Base-by-base conservation (phyloP, 2,888 invertebrate species). In the Leptopilina myrica region DNA sequence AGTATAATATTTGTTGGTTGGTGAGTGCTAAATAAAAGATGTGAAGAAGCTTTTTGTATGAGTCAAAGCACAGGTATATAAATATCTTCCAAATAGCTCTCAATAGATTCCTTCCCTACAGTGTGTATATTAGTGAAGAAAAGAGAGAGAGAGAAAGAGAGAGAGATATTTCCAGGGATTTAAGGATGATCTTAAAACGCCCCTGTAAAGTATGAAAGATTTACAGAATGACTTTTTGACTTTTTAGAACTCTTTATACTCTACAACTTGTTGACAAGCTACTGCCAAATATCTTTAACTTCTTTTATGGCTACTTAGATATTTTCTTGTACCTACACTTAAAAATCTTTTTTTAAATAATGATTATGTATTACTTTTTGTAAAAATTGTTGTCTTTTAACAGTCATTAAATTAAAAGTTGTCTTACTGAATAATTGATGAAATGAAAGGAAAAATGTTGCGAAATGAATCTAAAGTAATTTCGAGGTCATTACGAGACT, bases 21-120 rank as follows among this genome's bases (percentile, higher is more conserved):
- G 7, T 43, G 49, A 49, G 49, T 49, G 49, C 12, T 12, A 9
- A 49, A 49, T 49, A 49, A 49, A 49, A 49, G 49, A 49, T 49
- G 49, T 49, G 49, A 12, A 49, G 49, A 49, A 12, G 11, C 12
- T 49, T 49, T 49, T 49, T 43, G 43, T 73, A 26, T 33, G 56
- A 62, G 33, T 33, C 73, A 73, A 73, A 69, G 53, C 53, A 69
- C 49, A 49, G 69, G 46, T 14, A 46, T n/a, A 69, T 69, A 65
- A 65, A 46, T 46, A 73, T 56, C 56, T 69, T 73, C 56, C 53
- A 53, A 73, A 56, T 53, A 56, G 56, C 53, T n/a, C 53, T 56
- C 73, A 73, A 73, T 73, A n/a, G 73, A 33, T 33, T 73, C 69
- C 56, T 53, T 20, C 69, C 26, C 4, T 4, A 43, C 43, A 5